A percentile compares a stretch with the other conserved stretches of the same genome.
phyloP scores from a whole-genome alignment of 2,888 invertebrate genomes.

The Drosophila fungiperda region DNA sequence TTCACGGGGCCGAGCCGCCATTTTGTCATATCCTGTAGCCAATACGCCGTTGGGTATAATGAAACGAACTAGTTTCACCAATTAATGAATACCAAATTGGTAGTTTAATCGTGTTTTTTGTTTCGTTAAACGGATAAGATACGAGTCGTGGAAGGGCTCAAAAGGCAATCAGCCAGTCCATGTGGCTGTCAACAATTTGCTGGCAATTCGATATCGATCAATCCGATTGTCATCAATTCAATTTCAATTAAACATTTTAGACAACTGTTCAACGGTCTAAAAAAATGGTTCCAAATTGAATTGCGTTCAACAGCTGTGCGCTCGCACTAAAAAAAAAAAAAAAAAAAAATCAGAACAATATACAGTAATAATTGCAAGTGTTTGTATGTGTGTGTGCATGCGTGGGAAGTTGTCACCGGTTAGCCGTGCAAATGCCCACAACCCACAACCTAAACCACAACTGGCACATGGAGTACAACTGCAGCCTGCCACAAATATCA shows the following conservation, averaged over 20 bases:
- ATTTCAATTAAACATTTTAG: neutral
- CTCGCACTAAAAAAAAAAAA: constrained; percentile 31
- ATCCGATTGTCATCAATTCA: neutral
- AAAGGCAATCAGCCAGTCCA: constrained; percentile 11
- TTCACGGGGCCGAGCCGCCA: constrained; percentile 18
- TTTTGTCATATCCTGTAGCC: constrained; percentile 13
- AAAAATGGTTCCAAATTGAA: constrained; percentile 2
- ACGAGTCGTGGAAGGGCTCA: constrained; percentile 24
- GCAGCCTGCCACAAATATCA: constrained; percentile 10
- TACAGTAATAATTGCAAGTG: neutral
- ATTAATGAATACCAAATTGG: neutral
- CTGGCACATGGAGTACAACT: constrained; percentile 8
- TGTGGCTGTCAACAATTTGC: constrained; percentile 22
- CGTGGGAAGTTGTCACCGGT: constrained; percentile 54
- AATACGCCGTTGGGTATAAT: neutral
- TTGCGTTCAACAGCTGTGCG: constrained; percentile 35
- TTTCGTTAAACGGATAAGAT: constrained; percentile 63
- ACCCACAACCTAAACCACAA: constrained; percentile 33
- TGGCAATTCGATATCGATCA: constrained; percentile 26
- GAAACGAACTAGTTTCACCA: neutral
- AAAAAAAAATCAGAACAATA: neutral
- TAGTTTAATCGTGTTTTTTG: neutral
- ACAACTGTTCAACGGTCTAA: neutral
- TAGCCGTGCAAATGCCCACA: constrained; percentile 43
- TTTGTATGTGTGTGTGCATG: constrained; percentile 13